Conservation (phyloP, 2,113 vertebrate species). For the Aleadryas rufinucha region DNA sequence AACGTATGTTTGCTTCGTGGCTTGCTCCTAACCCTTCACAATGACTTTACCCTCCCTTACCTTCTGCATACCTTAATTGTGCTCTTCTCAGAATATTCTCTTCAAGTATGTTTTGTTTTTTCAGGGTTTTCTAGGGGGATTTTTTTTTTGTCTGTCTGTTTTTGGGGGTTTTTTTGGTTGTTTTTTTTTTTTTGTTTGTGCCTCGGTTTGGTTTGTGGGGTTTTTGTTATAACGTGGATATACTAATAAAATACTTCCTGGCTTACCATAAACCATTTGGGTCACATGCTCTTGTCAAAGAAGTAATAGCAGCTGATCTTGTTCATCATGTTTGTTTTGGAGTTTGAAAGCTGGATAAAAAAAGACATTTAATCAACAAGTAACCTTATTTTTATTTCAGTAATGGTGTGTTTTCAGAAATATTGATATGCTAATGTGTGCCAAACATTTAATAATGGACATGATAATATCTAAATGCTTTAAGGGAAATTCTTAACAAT, state of each 20-base stretch:
- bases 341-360: not conserved
- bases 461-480: not conserved
- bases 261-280: not conserved
- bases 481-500: not conserved
- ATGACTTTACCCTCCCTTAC: not conserved
- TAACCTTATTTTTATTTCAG: not conserved
- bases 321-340: not conserved
- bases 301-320: not conserved
- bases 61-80: not conserved
- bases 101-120: not conserved
- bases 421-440: not conserved
- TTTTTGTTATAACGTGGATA: not conserved
- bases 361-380: not conserved
- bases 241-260: not conserved
- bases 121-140: not conserved
- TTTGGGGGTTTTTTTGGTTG: not conserved
- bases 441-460: not conserved
- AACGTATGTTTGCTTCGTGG: not conserved
- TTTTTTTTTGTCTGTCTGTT: not conserved
- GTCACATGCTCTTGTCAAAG: not conserved
- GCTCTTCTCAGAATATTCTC: not conserved
- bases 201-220: not conserved
- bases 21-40: not conserved
- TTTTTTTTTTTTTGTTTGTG: too few relatives aligned
- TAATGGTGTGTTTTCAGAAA: not conserved